phyloP scores from a whole-genome alignment of 2,888 invertebrate species.

The Protophormia terraenovae region DNA sequence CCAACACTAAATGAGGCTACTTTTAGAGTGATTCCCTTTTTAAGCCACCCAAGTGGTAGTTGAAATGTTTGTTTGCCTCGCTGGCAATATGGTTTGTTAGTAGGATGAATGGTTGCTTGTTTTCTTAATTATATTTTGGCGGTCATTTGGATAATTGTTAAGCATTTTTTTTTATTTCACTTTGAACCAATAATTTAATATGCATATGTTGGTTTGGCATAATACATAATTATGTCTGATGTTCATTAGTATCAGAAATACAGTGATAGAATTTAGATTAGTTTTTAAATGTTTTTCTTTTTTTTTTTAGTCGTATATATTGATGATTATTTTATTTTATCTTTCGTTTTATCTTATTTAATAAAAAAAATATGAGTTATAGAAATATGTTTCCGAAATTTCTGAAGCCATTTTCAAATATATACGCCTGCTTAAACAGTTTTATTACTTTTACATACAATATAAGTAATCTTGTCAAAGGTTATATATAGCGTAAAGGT shows the following conservation, averaged over 20 bases:
- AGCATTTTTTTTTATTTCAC: background rate
- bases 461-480: no score
- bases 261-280: background rate
- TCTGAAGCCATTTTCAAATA: no score
- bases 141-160: conserved; percentile 40
- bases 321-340: no score
- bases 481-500: no score
- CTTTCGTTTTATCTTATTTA: no score
- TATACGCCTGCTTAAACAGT: no score
- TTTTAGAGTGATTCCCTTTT: conserved; percentile 39
- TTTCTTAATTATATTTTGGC: conserved; percentile 55
- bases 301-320: background rate
- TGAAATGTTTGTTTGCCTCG: background rate
- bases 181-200: conserved; percentile 12
- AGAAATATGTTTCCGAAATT: no score
- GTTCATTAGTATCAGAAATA: background rate
- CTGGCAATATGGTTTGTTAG: background rate
- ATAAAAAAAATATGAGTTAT: no score
- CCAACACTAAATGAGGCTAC: conserved; percentile 31
- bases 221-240: background rate
- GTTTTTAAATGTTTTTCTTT: background rate
- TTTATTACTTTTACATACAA: no score
- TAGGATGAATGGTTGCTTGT: conserved; percentile 24
- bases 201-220: conserved; percentile 6
- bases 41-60: conserved; percentile 58